Base-by-base conservation (phyloP, 2,113 vertebrate species). In the Sitta europaea region DNA sequence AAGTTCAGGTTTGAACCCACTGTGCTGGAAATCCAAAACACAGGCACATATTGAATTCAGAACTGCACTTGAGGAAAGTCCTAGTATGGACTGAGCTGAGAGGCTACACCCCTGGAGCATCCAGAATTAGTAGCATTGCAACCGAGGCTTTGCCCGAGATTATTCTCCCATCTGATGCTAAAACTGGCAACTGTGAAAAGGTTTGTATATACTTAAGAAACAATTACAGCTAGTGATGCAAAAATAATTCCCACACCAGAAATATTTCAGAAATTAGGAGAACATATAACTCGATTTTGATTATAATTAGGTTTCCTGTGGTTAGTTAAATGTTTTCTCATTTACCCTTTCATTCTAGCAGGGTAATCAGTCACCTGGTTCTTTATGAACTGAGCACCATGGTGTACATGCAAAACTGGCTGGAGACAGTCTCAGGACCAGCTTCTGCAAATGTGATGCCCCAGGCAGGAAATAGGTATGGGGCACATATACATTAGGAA, bases 301-400 rank as follows among this genome's bases (percentile, higher is more conserved):
- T 71, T 88, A 67, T 95, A 76, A 96, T 93, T 93, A 94, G 74
- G 89, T 74, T 91, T 88, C 76, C 86, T 93, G 91, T 58, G 42
- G 68, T 94, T 96, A 93, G 94, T 90, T 97, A 91, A 97, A 95
- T 94, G 96, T 94, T 96, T 97, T 96, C 94, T 93, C 90, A 88
- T 94, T 90, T 93, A 92, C 72, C 59, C 82, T 90, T 86, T 74
- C 21, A 14, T 90, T 92, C 63, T 45, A 88, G 43, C 59, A 86
- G 72, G 27, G 72, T 42, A 90, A 96, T 96, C 88, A 93, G 27
- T 67, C 83, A 95, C 38, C 67, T 91, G 67, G 19, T 90, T 95
- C 90, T 97, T 96, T 74, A 91, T 92, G 73, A 93, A 50, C 72
- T 38, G 10, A 74, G 40, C 54, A 79, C 81, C 89, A 74, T 51